Evolutionary conservation across 2,888 invertebrate genomes (phyloP), one percentile per base, ranked within the genome.

Genomic region (Timema podura): DNA sequence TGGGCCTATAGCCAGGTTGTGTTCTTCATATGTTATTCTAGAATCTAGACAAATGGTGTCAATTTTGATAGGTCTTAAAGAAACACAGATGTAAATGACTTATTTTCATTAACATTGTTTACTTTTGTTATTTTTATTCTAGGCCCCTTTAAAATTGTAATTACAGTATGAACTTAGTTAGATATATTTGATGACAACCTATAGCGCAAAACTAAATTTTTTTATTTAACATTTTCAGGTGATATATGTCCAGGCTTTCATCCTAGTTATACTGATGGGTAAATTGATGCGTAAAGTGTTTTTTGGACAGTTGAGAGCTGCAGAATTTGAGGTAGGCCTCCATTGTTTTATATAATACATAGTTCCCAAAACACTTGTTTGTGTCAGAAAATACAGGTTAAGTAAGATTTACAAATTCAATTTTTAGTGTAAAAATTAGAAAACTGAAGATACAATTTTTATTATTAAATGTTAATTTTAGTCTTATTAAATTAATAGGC

Each of bases 221-320:
- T 30, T 30, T 30, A 30, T 30, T 30, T 30, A 1, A 30, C 30
- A 30, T 71, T 87, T 89, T 65, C 84, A 98, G 98, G 95, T 97
- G 76, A 93, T 98, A 82, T 98, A 98, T 82, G 87, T 96, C 77
- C 98, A 98, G 85, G 96, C 96, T 74, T 92, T 98, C 82, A 94
- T 98, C 74, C 86, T 96, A 81, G 96, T 98, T 67, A 87, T 97
- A 79, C 86, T 98, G 80, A 87, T 93, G 81, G 97, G 96, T 68
- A 97, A 96, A 84, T 84, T 98, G 74, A 89, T 96, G 84, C 88
- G 95, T 78, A 96, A 93, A 84, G 88, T 94, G 79, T 98, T 98
- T 84, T 95, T 98, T 84, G 98, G 98, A 49, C 95, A 95, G 78
- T 83, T 98, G 68, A 86, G 98, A 76, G 91, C 97, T 70, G 96